Evolutionary conservation across 2,888 invertebrate genomes (phyloP).

Genomic region (Chesias legatella): DNA sequence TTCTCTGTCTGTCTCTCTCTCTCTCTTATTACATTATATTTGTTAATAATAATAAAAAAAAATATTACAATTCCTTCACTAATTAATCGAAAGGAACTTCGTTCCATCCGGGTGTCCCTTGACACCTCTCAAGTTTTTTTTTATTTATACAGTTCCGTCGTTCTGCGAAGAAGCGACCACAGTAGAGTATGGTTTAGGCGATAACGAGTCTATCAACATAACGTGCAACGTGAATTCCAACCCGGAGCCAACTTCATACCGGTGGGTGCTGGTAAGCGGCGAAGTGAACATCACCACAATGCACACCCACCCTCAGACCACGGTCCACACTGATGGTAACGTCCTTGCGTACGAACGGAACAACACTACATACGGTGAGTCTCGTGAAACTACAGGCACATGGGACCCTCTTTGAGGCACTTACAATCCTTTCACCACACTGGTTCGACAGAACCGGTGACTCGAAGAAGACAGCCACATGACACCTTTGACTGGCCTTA

Average conservation of each 20-base stretch:
- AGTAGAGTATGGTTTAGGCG: slow-evolving; percentile 58
- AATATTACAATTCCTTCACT: too few relatives aligned
- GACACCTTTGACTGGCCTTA: too few relatives aligned
- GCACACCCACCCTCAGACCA: slow-evolving; percentile 38
- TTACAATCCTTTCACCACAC: too few relatives aligned
- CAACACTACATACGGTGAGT: slow-evolving; percentile 57
- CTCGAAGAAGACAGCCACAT: too few relatives aligned
- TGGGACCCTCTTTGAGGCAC: too few relatives aligned
- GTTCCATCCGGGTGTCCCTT: too few relatives aligned
- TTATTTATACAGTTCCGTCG: slow-evolving; percentile 66
- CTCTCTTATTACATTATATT: too few relatives aligned
- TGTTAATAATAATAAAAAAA: too few relatives aligned
- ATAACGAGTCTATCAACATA: slow-evolving; percentile 58
- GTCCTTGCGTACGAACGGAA: slow-evolving; percentile 53
- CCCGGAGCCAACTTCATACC: slow-evolving; percentile 52
- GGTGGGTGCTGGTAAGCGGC: slow-evolving; percentile 59
- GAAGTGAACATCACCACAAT: slow-evolving; percentile 42
- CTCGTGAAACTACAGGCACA: not conserved
- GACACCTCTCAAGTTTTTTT: too few relatives aligned
- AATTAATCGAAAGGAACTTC: too few relatives aligned
- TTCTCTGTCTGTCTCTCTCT: too few relatives aligned
- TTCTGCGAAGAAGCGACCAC: slow-evolving; percentile 53
- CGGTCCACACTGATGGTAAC: slow-evolving; percentile 45
- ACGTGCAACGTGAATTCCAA: slow-evolving; percentile 59
- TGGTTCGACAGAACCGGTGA: too few relatives aligned